These are phyloP conservation scores for Echinops telfairi DNA, from an alignment of 2,113 vertebrate species.

Conservation along the genomic window DNA sequence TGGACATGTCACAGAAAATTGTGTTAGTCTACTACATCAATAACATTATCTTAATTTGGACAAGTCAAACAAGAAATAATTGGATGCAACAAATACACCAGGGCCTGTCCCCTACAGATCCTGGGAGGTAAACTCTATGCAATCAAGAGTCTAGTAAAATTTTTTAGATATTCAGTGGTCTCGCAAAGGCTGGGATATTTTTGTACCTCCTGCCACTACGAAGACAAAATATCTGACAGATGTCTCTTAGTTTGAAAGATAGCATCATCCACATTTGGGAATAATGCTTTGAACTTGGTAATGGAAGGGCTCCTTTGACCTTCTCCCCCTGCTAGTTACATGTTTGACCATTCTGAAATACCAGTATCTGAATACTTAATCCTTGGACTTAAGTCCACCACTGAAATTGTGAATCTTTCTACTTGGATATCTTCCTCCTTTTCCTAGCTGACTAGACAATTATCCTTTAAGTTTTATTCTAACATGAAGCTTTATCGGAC, in stretches of 20 bases:
- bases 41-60: neutral
- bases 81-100: too few relatives aligned
- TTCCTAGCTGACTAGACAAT: neutral
- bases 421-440: neutral
- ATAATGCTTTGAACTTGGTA: neutral
- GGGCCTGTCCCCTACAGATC: neutral
- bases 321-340: neutral
- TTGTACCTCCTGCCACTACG: neutral
- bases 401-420: neutral
- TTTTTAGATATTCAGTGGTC: neutral
- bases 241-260: neutral
- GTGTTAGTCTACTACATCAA: neutral
- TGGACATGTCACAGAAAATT: neutral
- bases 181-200: neutral
- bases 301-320: too few relatives aligned
- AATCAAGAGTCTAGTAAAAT: neutral
- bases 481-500: neutral
- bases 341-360: neutral
- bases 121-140: neutral
- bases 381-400: neutral
- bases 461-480: neutral
- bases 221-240: neutral
- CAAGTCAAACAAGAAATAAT: neutral
- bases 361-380: neutral
- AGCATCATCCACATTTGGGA: neutral